These are phyloP conservation scores for Plumapathes pennacea DNA, from an alignment of 92 coral and sea anemone species.

Conservation along the genomic window DNA sequence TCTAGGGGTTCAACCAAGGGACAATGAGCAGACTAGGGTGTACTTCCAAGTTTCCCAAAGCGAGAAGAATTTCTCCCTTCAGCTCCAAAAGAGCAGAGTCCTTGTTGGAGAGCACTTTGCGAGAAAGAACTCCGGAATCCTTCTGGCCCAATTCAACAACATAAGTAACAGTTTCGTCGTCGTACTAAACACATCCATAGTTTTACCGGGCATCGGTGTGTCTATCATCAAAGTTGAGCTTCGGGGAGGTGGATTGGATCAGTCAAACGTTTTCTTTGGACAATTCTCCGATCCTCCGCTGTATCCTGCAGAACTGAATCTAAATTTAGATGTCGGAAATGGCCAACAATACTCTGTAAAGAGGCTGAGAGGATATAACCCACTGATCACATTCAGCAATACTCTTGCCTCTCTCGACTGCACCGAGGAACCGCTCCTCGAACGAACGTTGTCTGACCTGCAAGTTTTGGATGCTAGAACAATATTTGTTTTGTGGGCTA, in stretches of 20 bases:
- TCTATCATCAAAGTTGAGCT: constrained; percentile 37
- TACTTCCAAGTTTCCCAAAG: constrained; percentile 34
- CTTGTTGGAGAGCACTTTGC: constrained; percentile 20
- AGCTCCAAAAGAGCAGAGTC: constrained; percentile 7
- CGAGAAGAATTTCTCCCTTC: not conserved
- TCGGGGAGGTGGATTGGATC: constrained; percentile 18
- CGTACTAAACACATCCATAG: constrained; percentile 37
- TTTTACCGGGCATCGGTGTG: constrained; percentile 32
- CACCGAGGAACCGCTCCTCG: constrained; percentile 39
- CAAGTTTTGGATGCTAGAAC: constrained; percentile 14
- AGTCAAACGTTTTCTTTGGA: constrained; percentile 21
- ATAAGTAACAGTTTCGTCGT: constrained; percentile 13
- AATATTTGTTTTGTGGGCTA: constrained; percentile 31
- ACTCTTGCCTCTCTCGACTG: constrained; percentile 37
- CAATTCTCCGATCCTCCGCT: constrained; percentile 19
- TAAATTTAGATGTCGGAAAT: constrained; percentile 27
- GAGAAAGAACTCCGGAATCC: constrained; percentile 9
- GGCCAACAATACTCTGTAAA: constrained; percentile 13
- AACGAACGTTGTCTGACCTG: constrained; percentile 5
- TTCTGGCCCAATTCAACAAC: constrained; percentile 15
- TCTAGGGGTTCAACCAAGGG: constrained; percentile 11
- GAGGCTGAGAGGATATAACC: constrained; percentile 50
- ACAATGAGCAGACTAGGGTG: constrained; percentile 2
- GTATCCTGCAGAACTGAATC: constrained; percentile 21
- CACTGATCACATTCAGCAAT: constrained; percentile 27